Conservation (phyloP, 2,888 invertebrate genomes). For the Tryphoninae sp. region DNA sequence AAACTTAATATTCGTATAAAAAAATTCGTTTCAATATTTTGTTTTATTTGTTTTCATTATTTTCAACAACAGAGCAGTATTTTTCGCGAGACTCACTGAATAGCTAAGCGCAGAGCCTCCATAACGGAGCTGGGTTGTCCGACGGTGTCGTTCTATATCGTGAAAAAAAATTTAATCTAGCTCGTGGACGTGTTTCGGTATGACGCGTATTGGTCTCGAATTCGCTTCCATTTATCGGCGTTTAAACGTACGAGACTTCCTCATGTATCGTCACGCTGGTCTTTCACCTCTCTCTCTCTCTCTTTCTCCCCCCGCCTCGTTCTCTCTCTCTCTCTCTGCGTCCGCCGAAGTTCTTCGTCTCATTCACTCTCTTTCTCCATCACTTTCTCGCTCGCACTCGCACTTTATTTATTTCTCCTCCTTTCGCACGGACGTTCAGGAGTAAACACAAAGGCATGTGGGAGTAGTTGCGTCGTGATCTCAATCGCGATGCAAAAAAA, state of each 20-base stretch:
- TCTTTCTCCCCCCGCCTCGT: neutral
- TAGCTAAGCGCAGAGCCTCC: slow-evolving; percentile 78
- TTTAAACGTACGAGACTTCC: neutral
- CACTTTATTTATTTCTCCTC: slow-evolving; percentile 29
- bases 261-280: neutral
- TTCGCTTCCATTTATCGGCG: slow-evolving; percentile 28
- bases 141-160: slow-evolving; percentile 29
- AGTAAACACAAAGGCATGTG: slow-evolving; percentile 57
- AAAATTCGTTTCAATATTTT: neutral
- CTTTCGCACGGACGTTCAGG: slow-evolving; percentile 22
- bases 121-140: slow-evolving; percentile 65
- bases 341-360: slow-evolving; percentile 15
- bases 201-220: slow-evolving; percentile 15
- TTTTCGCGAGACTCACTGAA: slow-evolving; percentile 75
- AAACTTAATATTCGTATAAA: neutral
- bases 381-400: slow-evolving; percentile 7
- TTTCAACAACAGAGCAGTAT: neutral
- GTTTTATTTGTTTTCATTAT: neutral
- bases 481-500: neutral
- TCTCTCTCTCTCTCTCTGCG: slow-evolving; percentile 9
- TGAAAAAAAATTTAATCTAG: slow-evolving; percentile 26
- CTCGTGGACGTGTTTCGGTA: slow-evolving; percentile 40
- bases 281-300: slow-evolving; percentile 17
- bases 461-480: slow-evolving; percentile 22
- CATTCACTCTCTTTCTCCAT: slow-evolving; percentile 7